Evolutionary conservation across 2,888 invertebrate species (phyloP), one percentile per base, ranked within the genome.

Genomic region (Pinctada fucata): DNA sequence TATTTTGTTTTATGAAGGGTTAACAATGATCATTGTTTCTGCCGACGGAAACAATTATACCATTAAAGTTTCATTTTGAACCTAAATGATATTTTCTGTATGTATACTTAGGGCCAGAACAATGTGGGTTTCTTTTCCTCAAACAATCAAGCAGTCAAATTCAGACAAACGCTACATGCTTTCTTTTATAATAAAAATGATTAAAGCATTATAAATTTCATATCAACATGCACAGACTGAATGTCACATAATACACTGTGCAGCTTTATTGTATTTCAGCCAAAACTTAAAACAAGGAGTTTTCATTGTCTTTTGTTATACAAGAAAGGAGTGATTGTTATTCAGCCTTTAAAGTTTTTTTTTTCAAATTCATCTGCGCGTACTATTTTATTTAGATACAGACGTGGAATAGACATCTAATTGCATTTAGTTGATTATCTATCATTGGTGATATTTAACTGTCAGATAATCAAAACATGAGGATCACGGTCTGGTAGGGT

Each of bases 201-300:
- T 58, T 58, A 58, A 6, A 58, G 31, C 13, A 58, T 58, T 58
- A 58, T 58, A 58, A 58, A 58, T 58, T 58, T 58, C 58, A 58
- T 10, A 58, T 58, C 58, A 10, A 58, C 58, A 58, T 58, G 58
- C 58, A 58, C 58, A 58, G 13, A 58, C 8, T 58, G 6, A 10
- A 58, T 13, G 13, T 6, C 13, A 13, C 13, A 58, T 58, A 58
- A 58, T 58, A 58, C 58, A 58, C 6, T 10, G 6, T 58, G 58
- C 68, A 68, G 13, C 68, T 8, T 31, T 68, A 68, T 68, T 68
- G 47, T 68, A 10, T 16, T 48, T 68, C 68, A 68, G 16, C 8
- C 47, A 47, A 45, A 47, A 45, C 3, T 31, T 31, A 68, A 45
- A 68, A 68, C 68, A 68, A 68, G 10, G 47, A 68, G 68, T 6